These are phyloP conservation scores for Heteromyza rotundicornis DNA, from an alignment of 2,888 invertebrate species.

Conservation along the genomic window DNA sequence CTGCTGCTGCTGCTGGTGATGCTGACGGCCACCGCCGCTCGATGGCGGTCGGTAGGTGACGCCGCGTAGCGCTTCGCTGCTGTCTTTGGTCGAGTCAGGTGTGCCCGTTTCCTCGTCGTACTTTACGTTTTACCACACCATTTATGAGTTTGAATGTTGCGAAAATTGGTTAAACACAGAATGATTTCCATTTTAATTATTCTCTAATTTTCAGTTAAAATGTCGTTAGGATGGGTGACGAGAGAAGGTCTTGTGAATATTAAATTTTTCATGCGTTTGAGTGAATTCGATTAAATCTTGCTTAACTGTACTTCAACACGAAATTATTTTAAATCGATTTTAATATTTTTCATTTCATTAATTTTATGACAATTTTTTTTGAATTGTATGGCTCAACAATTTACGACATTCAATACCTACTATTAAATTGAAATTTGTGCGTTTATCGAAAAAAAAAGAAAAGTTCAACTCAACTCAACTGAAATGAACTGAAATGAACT, in stretches of 20 bases:
- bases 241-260: neutral
- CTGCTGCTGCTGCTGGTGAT: slow-evolving; percentile 38
- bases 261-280: slow-evolving; percentile 16
- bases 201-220: neutral
- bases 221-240: neutral
- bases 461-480: too few relatives aligned
- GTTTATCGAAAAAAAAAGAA: too few relatives aligned
- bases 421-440: too few relatives aligned
- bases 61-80: slow-evolving; percentile 63
- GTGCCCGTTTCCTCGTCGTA: slow-evolving; percentile 65
- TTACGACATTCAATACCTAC: too few relatives aligned
- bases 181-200: slow-evolving; percentile 45
- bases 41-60: slow-evolving; percentile 71
- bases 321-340: too few relatives aligned
- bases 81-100: slow-evolving; percentile 67
- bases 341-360: too few relatives aligned
- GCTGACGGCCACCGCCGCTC: slow-evolving; percentile 33
- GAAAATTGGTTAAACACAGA: slow-evolving; percentile 49
- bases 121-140: slow-evolving; percentile 36
- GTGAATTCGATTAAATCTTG: neutral
- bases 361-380: too few relatives aligned
- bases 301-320: too few relatives aligned
- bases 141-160: slow-evolving; percentile 19
- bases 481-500: too few relatives aligned
- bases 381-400: too few relatives aligned